Conservation (phyloP, 2,797 vertebrate genomes). For the Furcifer pardalis region DNA sequence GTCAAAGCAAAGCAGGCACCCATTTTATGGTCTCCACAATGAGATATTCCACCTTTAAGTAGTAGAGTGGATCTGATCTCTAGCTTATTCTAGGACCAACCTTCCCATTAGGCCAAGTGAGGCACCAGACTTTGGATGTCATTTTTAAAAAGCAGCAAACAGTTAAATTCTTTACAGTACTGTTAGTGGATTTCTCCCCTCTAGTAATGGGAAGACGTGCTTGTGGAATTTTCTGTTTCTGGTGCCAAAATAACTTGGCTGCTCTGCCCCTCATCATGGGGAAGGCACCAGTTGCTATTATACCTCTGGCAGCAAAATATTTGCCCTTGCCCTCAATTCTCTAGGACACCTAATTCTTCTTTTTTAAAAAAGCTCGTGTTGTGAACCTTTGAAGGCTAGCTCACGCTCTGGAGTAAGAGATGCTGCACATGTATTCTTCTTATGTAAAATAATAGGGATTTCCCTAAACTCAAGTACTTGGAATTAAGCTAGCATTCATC, state of each 20-base stretch:
- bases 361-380: neutral
- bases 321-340: neutral
- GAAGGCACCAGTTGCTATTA: too few relatives aligned
- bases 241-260: too few relatives aligned
- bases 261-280: too few relatives aligned
- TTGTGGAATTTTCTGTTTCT: too few relatives aligned
- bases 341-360: neutral
- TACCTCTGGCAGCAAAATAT: too few relatives aligned
- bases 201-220: too few relatives aligned
- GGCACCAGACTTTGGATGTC: neutral
- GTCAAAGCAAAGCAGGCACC: too few relatives aligned
- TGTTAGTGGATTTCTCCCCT: too few relatives aligned
- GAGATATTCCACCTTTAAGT: neutral
- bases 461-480: neutral
- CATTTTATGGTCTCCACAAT: neutral
- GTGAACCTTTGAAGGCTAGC: neutral
- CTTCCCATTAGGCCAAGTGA: neutral
- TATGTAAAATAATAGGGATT: neutral
- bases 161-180: too few relatives aligned
- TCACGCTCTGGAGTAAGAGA: neutral
- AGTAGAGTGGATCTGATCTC: neutral
- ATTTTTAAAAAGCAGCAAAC: too few relatives aligned
- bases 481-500: neutral
- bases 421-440: neutral
- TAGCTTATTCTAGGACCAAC: neutral